Evolutionary conservation across 2,797 vertebrate genomes (phyloP).

Genomic region (Bovichtus variegatus): DNA sequence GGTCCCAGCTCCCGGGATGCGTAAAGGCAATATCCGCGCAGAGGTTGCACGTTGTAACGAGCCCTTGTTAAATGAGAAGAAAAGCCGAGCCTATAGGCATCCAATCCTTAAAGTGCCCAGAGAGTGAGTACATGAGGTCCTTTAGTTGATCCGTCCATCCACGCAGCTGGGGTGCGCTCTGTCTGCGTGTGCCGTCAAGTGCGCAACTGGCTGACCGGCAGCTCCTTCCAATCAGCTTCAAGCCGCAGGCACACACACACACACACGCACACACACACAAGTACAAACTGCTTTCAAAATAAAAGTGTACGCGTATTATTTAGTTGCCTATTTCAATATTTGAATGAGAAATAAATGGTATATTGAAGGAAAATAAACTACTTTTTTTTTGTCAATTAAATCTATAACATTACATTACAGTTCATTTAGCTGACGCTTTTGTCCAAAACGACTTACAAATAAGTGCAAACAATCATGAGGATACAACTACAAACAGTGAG

Average conservation of each 20-base stretch:
- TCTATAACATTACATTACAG: no score
- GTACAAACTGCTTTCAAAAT: constrained; percentile 59
- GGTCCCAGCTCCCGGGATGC: constrained; percentile 29
- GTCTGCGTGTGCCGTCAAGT: constrained; percentile 36
- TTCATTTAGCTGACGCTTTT: no score
- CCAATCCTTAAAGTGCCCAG: constrained; percentile 3
- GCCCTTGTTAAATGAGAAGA: background rate
- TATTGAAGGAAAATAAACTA: no score
- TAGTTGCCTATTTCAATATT: background rate
- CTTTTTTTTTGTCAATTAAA: no score
- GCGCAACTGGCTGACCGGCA: constrained; percentile 59
- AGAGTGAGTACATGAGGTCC: constrained; percentile 18
- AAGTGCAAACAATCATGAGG: no score
- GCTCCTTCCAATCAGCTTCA: constrained; percentile 24
- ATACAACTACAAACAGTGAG: no score
- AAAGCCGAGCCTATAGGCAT: constrained; percentile 1
- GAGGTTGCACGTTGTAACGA: background rate
- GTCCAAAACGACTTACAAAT: no score
- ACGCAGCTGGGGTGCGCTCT: constrained; percentile 5
- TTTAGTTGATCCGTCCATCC: constrained; percentile 17
- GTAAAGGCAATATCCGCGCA: constrained; percentile 36
- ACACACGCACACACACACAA: no score
- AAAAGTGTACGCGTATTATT: constrained; percentile 36
- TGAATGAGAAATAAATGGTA: no score
- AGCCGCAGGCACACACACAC: constrained; percentile 15